These are phyloP conservation scores for Tetraodon nigroviridis DNA, from an alignment of 2,113 vertebrate genomes.

Conservation along the genomic window DNA sequence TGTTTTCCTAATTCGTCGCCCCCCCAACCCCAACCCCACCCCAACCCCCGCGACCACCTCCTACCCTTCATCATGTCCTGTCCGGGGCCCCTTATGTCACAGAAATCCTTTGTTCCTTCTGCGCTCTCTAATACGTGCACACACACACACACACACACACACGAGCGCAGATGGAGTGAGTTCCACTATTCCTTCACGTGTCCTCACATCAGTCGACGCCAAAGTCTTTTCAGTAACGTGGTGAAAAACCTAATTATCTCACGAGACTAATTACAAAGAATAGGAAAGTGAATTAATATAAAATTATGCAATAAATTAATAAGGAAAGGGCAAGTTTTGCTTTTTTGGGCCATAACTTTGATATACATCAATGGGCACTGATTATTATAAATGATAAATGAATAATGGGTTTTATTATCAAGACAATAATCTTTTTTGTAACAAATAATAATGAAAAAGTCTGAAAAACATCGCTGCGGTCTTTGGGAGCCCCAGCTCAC, in stretches of 20 bases:
- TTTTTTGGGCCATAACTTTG: not conserved
- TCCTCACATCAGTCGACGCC: conserved; percentile 31
- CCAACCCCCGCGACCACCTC: not conserved
- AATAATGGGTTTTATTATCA: too few species aligned
- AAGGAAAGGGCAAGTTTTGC: not conserved
- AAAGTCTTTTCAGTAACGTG: conserved; percentile 27
- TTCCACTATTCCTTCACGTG: conserved; percentile 33
- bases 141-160: conserved; percentile 41
- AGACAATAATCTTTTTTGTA: too few species aligned
- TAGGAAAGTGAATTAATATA: conserved; percentile 2
- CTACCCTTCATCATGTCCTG: not conserved
- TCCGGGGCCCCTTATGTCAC: conserved; percentile 60
- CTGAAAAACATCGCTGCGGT: conserved; percentile 15
- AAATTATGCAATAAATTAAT: not conserved
- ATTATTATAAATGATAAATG: too few species aligned
- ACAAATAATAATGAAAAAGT: not conserved
- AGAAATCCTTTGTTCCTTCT: conserved; percentile 64
- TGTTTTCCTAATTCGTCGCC: conserved; percentile 49
- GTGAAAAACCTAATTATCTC: not conserved
- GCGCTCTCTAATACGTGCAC: conserved; percentile 38
- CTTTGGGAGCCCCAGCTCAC: conserved; percentile 31
- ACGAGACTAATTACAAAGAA: not conserved
- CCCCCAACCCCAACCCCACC: conserved; percentile 15
- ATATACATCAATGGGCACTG: too few species aligned
- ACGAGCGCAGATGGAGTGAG: conserved; percentile 50